Evolutionary conservation across 1,140 invertebrate genomes (phyloP).

Genomic region (Drosophila willistoni): DNA sequence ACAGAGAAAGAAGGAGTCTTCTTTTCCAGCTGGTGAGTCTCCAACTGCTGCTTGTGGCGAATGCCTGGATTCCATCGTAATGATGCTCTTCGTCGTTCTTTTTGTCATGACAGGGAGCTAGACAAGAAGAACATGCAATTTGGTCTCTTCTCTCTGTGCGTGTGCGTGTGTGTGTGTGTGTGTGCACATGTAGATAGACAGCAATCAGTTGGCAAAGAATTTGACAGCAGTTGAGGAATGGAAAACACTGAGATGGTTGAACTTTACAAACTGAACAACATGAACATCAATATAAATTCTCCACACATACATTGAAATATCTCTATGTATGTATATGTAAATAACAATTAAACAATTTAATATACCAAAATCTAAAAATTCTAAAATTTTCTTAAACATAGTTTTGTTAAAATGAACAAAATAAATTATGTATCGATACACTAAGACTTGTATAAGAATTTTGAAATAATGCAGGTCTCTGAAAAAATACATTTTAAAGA

Average conservation of each 20-base stretch:
- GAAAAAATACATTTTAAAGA: no score
- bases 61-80: slow-evolving; percentile 9
- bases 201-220: slow-evolving; percentile 37
- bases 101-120: slow-evolving; percentile 11
- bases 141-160: slow-evolving; percentile 12
- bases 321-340: no score
- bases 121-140: slow-evolving; percentile 60
- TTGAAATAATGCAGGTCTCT: no score
- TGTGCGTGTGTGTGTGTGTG: neutral
- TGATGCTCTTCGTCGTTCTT: neutral
- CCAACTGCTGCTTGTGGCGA: slow-evolving; percentile 10
- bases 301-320: neutral
- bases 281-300: slow-evolving; percentile 6
- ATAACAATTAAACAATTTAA: neutral
- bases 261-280: slow-evolving; percentile 3
- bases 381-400: no score
- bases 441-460: no score
- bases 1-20: neutral
- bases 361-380: neutral
- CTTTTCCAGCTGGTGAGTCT: slow-evolving; percentile 22
- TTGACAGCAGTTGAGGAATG: slow-evolving; percentile 16
- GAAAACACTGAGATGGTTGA: slow-evolving; percentile 16
- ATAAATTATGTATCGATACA: no score
- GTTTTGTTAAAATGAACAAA: no score
- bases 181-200: slow-evolving; percentile 31